Evolutionary conservation across 2,797 vertebrate genomes (phyloP).

Genomic region (Cuculus canorus): DNA sequence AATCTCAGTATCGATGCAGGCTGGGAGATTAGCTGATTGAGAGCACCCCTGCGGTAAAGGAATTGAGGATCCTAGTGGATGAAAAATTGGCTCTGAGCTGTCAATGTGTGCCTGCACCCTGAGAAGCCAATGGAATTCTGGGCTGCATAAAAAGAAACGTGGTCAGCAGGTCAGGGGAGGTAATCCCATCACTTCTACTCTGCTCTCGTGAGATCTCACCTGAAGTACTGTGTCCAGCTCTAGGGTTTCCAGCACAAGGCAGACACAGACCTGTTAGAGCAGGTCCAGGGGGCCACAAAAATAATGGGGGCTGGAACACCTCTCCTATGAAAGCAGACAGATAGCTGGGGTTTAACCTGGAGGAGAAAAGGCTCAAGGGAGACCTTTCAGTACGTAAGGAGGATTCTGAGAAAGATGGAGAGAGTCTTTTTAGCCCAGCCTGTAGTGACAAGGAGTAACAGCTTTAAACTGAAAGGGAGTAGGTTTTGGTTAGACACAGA

Average conservation of each 20-base stretch:
- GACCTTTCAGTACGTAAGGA: not conserved
- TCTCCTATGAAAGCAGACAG: not conserved
- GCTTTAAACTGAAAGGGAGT: not conserved
- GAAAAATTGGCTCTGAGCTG: not conserved
- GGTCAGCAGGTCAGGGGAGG: no score
- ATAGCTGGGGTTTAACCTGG: not conserved
- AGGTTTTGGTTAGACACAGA: no score
- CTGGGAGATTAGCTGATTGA: not conserved
- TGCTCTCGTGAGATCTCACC: not conserved
- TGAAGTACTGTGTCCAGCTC: not conserved
- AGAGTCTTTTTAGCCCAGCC: not conserved
- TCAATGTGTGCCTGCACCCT: not conserved
- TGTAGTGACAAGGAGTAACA: not conserved
- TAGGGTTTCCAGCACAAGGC: not conserved
- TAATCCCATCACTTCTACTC: no score
- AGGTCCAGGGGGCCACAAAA: not conserved
- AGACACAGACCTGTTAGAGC: not conserved
- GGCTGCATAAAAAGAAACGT: not conserved
- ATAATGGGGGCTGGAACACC: not conserved
- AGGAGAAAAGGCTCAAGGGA: not conserved
- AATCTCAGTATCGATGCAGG: not conserved
- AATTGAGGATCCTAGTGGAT: not conserved
- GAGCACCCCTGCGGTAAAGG: not conserved
- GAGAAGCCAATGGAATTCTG: not conserved
- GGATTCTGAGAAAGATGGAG: not conserved